These are phyloP conservation scores for Mythimna loreyi DNA, from an alignment of 2,888 invertebrate species.

Conservation along the genomic window DNA sequence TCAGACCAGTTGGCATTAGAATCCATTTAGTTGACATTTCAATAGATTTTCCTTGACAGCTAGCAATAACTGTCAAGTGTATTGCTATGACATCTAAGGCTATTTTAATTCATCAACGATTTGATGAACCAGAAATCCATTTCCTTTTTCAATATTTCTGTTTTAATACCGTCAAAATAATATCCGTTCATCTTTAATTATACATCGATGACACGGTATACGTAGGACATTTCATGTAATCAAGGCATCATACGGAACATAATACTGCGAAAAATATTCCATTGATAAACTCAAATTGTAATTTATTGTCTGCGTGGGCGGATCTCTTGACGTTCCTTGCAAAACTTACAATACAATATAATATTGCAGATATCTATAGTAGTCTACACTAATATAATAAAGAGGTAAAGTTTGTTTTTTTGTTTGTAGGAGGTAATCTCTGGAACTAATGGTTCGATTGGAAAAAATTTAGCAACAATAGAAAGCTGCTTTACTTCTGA, in stretches of 20 bases:
- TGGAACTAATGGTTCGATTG: too few species aligned
- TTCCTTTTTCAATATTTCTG: conserved; percentile 26
- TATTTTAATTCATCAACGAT: background rate
- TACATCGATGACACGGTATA: conserved; percentile 34
- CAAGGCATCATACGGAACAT: conserved; percentile 26
- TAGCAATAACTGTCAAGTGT: conserved; percentile 14
- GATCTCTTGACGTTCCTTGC: conserved; percentile 34
- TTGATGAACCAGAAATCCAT: conserved; percentile 18
- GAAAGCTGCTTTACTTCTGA: too few species aligned
- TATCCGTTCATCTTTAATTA: conserved; percentile 41
- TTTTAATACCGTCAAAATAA: conserved; percentile 21
- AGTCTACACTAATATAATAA: too few species aligned
- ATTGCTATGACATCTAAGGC: conserved; percentile 12
- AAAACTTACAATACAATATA: conserved; percentile 24
- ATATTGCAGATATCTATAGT: conserved; percentile 11
- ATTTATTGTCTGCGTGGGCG: conserved; percentile 45
- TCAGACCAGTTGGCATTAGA: background rate
- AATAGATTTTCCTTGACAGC: background rate
- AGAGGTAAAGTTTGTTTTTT: too few species aligned
- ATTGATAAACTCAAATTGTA: conserved; percentile 47
- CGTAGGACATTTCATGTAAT: conserved; percentile 40
- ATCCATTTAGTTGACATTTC: background rate
- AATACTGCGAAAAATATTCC: conserved; percentile 39
- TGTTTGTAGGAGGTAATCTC: too few species aligned
- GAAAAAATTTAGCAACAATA: too few species aligned